phyloP scores from a whole-genome alignment of 1,140 invertebrate species.

The Diorhabda carinulata region DNA sequence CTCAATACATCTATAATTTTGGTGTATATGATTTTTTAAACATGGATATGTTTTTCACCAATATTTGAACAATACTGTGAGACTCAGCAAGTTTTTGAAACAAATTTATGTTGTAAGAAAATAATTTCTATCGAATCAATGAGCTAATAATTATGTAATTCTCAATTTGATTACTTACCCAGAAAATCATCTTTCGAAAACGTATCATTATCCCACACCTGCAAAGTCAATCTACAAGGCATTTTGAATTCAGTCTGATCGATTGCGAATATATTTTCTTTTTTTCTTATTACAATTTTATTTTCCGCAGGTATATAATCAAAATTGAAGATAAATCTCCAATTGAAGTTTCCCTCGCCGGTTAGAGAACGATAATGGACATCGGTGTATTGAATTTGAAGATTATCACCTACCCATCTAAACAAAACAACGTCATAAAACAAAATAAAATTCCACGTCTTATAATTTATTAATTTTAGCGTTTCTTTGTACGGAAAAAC shows the following conservation, averaged over 20 bases:
- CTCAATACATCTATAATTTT: too few relatives aligned
- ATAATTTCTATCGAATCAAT: not conserved
- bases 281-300: conserved; percentile 60
- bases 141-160: conserved; percentile 1
- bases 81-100: too few relatives aligned
- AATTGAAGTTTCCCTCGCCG: conserved; percentile 86
- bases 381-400: conserved; percentile 74
- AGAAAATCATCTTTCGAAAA: conserved; percentile 76
- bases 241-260: conserved; percentile 65
- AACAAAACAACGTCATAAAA: too few relatives aligned
- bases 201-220: conserved; percentile 75
- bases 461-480: too few relatives aligned
- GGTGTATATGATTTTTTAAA: too few relatives aligned
- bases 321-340: conserved; percentile 83
- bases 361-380: conserved; percentile 74
- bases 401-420: conserved; percentile 71
- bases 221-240: conserved; percentile 60
- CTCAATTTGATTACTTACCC: conserved; percentile 51
- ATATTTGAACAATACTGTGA: too few relatives aligned
- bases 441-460: too few relatives aligned
- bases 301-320: conserved; percentile 75
- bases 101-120: too few relatives aligned
- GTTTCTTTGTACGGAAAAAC: too few relatives aligned
- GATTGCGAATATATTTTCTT: conserved; percentile 58
- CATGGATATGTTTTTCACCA: too few relatives aligned